Conservation (phyloP, 2,888 invertebrate species). For the Eupelmus urozonus region DNA sequence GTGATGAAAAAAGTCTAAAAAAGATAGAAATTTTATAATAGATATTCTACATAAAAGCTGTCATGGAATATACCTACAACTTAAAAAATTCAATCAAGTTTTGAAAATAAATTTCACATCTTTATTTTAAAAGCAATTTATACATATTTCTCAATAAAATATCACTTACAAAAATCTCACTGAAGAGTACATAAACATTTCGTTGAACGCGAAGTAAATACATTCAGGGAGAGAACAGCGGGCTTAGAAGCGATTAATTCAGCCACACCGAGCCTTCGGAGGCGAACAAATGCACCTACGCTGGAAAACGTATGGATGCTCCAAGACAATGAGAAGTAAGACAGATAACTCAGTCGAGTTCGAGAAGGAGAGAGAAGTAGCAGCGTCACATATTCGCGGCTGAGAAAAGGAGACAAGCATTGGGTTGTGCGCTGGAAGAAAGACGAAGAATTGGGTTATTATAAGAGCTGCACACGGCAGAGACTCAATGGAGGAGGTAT, state of each 20-base stretch:
- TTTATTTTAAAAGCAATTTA: too few species aligned
- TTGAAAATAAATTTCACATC: too few species aligned
- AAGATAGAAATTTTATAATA: too few species aligned
- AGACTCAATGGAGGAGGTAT: slow-evolving; percentile 6
- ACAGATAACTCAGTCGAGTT: background rate
- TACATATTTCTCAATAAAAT: too few species aligned
- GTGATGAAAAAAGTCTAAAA: too few species aligned
- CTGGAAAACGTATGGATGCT: slow-evolving; percentile 35
- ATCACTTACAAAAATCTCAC: too few species aligned
- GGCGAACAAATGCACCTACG: slow-evolving; percentile 40
- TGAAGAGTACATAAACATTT: too few species aligned
- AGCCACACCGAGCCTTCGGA: slow-evolving; percentile 26
- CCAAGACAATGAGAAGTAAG: slow-evolving; percentile 47
- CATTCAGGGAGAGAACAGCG: background rate
- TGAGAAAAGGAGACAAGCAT: slow-evolving; percentile 14
- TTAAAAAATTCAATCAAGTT: too few species aligned
- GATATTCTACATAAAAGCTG: too few species aligned
- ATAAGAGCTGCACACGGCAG: background rate
- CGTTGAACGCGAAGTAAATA: slow-evolving; percentile 1
- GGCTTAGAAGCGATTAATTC: slow-evolving; percentile 47
- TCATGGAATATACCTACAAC: too few species aligned
- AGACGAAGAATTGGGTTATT: slow-evolving; percentile 21
- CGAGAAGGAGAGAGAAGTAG: slow-evolving; percentile 13
- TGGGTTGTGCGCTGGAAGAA: background rate
- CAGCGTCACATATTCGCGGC: background rate